Evolutionary conservation across 2,797 vertebrate species (phyloP).

Genomic region (Xenentodon cancila): DNA sequence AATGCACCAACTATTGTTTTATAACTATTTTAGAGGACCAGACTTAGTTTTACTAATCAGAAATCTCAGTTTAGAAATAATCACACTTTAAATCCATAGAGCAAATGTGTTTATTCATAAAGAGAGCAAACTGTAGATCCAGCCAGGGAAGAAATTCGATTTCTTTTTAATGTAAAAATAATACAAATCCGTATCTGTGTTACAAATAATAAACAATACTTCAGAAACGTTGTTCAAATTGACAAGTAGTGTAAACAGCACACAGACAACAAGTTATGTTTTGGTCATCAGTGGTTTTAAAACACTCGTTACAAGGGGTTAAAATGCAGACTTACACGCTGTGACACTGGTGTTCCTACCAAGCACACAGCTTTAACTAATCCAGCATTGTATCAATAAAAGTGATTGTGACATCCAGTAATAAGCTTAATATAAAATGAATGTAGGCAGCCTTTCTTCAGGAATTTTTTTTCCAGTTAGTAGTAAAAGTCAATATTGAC

Average conservation of each 20-base stretch:
- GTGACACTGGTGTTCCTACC: conserved; percentile 39
- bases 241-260: conserved; percentile 74
- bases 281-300: conserved; percentile 63
- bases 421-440: conserved; percentile 24
- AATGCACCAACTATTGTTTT: conserved; percentile 31
- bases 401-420: conserved; percentile 29
- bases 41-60: conserved; percentile 10
- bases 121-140: conserved; percentile 75
- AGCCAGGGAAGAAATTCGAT: conserved; percentile 57
- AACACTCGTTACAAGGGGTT: conserved; percentile 31
- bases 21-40: conserved; percentile 23
- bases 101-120: conserved; percentile 80
- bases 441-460: conserved; percentile 20
- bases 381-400: conserved; percentile 48
- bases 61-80: conserved; percentile 31
- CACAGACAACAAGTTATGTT: conserved; percentile 59
- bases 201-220: conserved; percentile 79
- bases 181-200: conserved; percentile 80
- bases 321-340: conserved; percentile 43
- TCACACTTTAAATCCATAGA: conserved; percentile 32
- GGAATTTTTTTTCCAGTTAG: conserved; percentile 33
- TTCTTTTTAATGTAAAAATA: conserved; percentile 69
- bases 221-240: conserved; percentile 60
- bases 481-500: conserved; percentile 32
- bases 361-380: conserved; percentile 33